Evolutionary conservation across 2,113 vertebrate genomes (phyloP), one percentile per base, ranked within the genome.

Genomic region (Chroicocephalus ridibundus): DNA sequence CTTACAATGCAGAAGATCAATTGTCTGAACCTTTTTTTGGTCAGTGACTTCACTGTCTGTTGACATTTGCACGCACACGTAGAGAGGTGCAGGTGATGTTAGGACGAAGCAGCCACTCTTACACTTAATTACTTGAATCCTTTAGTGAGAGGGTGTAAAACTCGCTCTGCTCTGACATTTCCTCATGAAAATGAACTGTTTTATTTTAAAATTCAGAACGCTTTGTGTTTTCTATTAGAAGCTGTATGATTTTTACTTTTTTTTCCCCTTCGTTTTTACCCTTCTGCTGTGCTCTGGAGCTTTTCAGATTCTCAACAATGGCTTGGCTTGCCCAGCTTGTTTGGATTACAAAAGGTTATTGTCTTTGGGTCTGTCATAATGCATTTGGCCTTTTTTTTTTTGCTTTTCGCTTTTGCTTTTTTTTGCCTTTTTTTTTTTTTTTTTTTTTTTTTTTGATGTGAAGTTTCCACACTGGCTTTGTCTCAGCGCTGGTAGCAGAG

Each of bases 331-430:
- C 86, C 83, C 88, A 94, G 83, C 92, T 89, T 95, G 90, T 93
- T 79, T 94, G 83, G 80, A 96, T 97, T 97, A 97, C 96, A 94
- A 92, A 97, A 97, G 91, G 88, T 97, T 95, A 96, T 97, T 97
- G 97, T 98, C 96, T 96, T 96, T 90, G 84, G 87, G 92, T 89
- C 87, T 96, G 75, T 94, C 95, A 49, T 93, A 91, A 97, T 94
- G 92, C 85, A 93, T 94, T 96, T 95, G 51, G 93, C 77, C 58
- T 80, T 88, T 84, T 84, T 80, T 88, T 31, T 69, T 26, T n/a
- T 87, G 1, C 2, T 57, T 29, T 65, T 40, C 34, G 54, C 32
- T 16, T 64, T 64, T 18, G 15, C 26, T 9, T 5, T 34, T 88
- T 57, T 36, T 78, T n/a, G 36, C 10, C 6, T 5, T 4, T 44